These are phyloP conservation scores for Lepisosteus osseus DNA, from an alignment of 2,113 vertebrate species.

Conservation along the genomic window DNA sequence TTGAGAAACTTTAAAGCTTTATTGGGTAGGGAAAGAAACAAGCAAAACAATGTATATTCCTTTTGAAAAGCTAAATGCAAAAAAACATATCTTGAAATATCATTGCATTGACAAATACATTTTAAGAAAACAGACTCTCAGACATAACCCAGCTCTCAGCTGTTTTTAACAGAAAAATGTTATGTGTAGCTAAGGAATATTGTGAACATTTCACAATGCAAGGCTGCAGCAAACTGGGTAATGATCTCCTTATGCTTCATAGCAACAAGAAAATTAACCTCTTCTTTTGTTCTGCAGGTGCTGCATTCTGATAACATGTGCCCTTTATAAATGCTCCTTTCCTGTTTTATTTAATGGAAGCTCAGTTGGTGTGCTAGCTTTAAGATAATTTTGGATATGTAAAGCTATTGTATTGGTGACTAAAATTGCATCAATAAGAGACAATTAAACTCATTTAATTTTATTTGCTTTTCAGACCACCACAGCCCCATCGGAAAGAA, in stretches of 20 bases:
- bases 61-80: too few relatives aligned
- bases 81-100: too few relatives aligned
- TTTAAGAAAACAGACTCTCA: neutral
- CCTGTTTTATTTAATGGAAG: neutral
- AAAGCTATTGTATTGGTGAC: neutral
- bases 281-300: conserved; percentile 6
- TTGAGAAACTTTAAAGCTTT: too few relatives aligned
- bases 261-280: conserved; percentile 7
- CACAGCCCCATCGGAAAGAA: too few relatives aligned
- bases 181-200: neutral
- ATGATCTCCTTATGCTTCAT: conserved; percentile 1
- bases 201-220: neutral
- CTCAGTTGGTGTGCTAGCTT: neutral
- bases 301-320: conserved; percentile 7
- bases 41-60: too few relatives aligned
- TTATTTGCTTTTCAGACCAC: too few relatives aligned
- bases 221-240: neutral
- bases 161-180: neutral
- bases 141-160: neutral
- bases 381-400: conserved; percentile 3
- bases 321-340: neutral
- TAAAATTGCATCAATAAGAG: neutral
- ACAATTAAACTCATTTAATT: too few relatives aligned
- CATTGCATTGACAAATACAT: neutral
- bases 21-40: too few relatives aligned